These are phyloP conservation scores for Atethmia centrago DNA, from an alignment of 2,888 invertebrate genomes.

Conservation along the genomic window DNA sequence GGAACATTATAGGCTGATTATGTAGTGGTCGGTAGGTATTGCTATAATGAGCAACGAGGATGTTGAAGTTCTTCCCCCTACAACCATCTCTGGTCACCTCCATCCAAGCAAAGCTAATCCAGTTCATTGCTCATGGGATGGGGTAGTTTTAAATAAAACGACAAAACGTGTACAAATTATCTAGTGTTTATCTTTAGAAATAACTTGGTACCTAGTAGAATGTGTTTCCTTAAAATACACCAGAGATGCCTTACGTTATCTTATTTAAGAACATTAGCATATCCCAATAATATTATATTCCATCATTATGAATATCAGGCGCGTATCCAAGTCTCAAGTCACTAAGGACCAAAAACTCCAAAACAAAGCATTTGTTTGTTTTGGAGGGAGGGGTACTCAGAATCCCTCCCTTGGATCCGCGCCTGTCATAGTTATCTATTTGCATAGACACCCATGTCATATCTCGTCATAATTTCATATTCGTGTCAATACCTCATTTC, in stretches of 20 bases:
- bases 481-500: background rate
- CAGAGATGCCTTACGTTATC: constrained; percentile 7
- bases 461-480: constrained; percentile 12
- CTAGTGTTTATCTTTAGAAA: background rate
- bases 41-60: background rate
- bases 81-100: background rate
- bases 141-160: background rate
- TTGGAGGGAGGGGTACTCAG: constrained; percentile 18
- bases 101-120: background rate
- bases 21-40: no score
- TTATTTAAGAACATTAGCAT: background rate
- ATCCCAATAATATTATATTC: background rate
- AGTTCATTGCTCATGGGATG: background rate
- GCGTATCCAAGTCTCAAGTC: constrained; percentile 35
- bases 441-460: constrained; percentile 10
- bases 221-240: constrained; percentile 10
- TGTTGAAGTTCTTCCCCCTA: background rate
- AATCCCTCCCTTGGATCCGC: constrained; percentile 36
- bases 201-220: background rate
- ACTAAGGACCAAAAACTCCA: constrained; percentile 18
- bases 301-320: background rate
- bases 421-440: constrained; percentile 30
- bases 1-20: no score
- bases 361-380: constrained; percentile 17
- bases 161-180: background rate